Conservation (phyloP, 92 coral and sea anemone species). For the Ricordea florida region DNA sequence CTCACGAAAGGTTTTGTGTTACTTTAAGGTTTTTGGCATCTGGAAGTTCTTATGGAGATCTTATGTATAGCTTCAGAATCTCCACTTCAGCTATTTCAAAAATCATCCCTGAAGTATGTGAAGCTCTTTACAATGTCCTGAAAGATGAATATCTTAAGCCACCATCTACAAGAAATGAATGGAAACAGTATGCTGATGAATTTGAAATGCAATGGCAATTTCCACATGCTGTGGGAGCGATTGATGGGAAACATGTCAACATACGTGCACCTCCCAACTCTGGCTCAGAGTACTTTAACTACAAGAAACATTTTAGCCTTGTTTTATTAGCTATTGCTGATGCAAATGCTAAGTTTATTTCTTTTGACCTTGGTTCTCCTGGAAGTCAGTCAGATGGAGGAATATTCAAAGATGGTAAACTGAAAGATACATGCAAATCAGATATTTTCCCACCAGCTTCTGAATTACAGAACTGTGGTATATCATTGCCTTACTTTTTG, state of each 20-base stretch:
- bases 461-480: neutral
- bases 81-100: no score
- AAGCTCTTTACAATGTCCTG: no score
- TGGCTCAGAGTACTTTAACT: slow-evolving; percentile 66
- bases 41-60: no score
- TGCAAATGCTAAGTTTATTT: slow-evolving; percentile 54
- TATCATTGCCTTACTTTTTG: slow-evolving; percentile 39
- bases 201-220: slow-evolving; percentile 64
- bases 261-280: slow-evolving; percentile 62
- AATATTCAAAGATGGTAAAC: slow-evolving; percentile 57
- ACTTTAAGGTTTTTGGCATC: no score
- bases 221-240: slow-evolving; percentile 67
- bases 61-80: no score
- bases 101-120: no score
- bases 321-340: slow-evolving; percentile 64
- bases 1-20: no score
- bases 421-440: slow-evolving; percentile 30
- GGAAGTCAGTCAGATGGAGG: slow-evolving; percentile 72
- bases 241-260: slow-evolving; percentile 72
- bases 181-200: no score
- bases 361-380: slow-evolving; percentile 38
- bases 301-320: slow-evolving; percentile 64
- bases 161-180: no score
- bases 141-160: no score
- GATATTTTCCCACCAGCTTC: no score